Percentiles rank a stretch among this genome's conserved stretches.
phyloP scores from a whole-genome alignment of 1,140 invertebrate species.

The Calycopis cecrops region DNA sequence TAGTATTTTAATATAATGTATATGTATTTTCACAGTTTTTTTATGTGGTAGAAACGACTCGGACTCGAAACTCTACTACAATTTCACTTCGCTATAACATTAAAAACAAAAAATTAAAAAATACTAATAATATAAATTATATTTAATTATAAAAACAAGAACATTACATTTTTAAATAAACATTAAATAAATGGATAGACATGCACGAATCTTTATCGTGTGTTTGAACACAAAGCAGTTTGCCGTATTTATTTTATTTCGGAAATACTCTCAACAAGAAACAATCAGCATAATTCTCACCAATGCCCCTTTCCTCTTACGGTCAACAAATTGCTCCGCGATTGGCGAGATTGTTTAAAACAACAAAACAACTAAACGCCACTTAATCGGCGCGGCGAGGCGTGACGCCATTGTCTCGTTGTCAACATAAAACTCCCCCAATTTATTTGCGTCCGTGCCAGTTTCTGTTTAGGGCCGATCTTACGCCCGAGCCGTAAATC shows the following conservation, averaged over 20 bases:
- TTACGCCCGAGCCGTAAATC: constrained; percentile 3
- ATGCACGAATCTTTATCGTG: too few relatives aligned
- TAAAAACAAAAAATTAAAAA: too few relatives aligned
- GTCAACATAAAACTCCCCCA: constrained; percentile 6
- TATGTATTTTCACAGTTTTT: too few relatives aligned
- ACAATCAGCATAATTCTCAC: background rate
- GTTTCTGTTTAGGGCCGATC: background rate
- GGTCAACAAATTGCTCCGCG: background rate
- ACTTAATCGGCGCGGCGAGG: background rate
- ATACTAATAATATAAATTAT: too few relatives aligned
- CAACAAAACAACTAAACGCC: background rate
- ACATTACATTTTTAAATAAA: too few relatives aligned
- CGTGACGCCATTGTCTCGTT: background rate
- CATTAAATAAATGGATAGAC: too few relatives aligned
- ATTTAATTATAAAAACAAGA: too few relatives aligned
- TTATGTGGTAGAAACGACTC: too few relatives aligned
- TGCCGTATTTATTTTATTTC: background rate
- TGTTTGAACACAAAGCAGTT: too few relatives aligned
- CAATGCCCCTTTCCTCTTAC: background rate
- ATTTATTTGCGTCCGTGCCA: background rate
- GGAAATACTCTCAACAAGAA: background rate
- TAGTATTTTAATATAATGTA: too few relatives aligned
- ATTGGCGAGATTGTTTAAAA: background rate
- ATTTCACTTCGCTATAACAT: too few relatives aligned
- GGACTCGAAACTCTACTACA: too few relatives aligned